Evolutionary conservation across 2,888 invertebrate species (phyloP), one percentile per base, ranked within the genome.

Genomic region (Caenorhabditis becei): DNA sequence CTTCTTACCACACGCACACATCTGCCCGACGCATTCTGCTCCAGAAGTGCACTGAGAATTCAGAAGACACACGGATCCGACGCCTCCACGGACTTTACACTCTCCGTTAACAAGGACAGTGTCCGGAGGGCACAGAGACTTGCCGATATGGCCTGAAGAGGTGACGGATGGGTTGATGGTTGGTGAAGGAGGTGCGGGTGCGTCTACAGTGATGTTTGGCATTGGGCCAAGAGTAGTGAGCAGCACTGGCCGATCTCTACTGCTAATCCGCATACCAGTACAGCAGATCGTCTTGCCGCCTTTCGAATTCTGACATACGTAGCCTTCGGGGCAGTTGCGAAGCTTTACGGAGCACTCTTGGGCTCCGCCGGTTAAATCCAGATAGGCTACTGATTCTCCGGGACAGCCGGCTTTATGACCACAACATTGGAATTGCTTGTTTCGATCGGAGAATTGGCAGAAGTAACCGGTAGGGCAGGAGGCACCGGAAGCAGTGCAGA

Each of bases 361-460:
- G 8, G 89, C 85, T 1, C 69, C 70, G 0, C 89, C 89, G 32
- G 75, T 83, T 44, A 88, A 35, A 58, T 86, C 89, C 28, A 89
- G 53, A 61, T 85, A 90, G 16, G 89, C 87, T 3, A 89, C 89
- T 1, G 83, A 80, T 7, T 87, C 81, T 1, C 77, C 80, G 5
- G 89, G 89, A 80, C 89, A 89, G 35, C 87, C 86, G 10, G 88
- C 84, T 56, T 83, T 86, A 26, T 86, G 84, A 3, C 87, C 88
- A 41, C 88, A 88, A 41, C 88, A 88, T 54, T 88, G 89, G 71
- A 89, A 89, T 61, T 89, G 89, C 53, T 85, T 88, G 78, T 89
- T 88, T n/a, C 80, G 79, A 61, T 87, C 87, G n/a, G 88, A 88
- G 72, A 89, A 89, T 61, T 89, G 89, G 67, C 89, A 89, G 75